Conservation (phyloP, 2,888 invertebrate genomes). For the Phyllotreta cruciferae region DNA sequence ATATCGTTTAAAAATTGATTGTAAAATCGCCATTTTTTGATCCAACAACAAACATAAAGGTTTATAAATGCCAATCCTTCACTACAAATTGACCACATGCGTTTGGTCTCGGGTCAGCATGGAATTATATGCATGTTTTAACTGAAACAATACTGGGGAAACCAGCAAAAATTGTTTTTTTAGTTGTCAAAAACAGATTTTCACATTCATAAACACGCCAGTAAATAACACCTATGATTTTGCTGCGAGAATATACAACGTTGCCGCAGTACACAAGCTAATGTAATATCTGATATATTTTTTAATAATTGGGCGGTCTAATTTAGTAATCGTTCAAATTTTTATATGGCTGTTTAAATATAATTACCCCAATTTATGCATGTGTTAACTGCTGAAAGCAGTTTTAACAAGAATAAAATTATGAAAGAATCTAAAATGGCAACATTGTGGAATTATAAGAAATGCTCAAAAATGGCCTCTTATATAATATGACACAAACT, state of each 20-base stretch:
- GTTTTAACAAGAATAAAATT: too few relatives aligned
- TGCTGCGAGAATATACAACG: conserved; percentile 35
- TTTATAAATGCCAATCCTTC: conserved; percentile 13
- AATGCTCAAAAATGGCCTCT: too few relatives aligned
- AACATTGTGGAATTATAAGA: too few relatives aligned
- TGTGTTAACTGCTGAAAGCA: too few relatives aligned
- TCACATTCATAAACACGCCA: conserved; percentile 56
- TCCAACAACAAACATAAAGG: conserved; percentile 21
- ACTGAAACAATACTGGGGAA: conserved; percentile 19
- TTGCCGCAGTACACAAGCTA: conserved; percentile 18
- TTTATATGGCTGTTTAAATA: too few relatives aligned
- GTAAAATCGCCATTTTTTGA: conserved; percentile 41
- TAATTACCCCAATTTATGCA: too few relatives aligned
- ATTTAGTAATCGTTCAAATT: too few relatives aligned
- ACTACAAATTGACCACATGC: conserved; percentile 18
- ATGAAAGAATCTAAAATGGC: too few relatives aligned
- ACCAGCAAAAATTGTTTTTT: conserved; percentile 38
- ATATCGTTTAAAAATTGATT: conserved; percentile 30
- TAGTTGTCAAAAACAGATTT: conserved; percentile 50
- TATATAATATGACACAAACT: too few relatives aligned
- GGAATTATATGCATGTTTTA: conserved; percentile 20
- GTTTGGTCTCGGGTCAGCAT: conserved; percentile 15
- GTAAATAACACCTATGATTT: conserved; percentile 52
- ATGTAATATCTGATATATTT: background rate
- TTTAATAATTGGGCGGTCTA: too few relatives aligned